Evolutionary conservation across 2,797 vertebrate species (phyloP), one percentile per base, ranked within the genome.

Genomic region (Urophycis tenuis): DNA sequence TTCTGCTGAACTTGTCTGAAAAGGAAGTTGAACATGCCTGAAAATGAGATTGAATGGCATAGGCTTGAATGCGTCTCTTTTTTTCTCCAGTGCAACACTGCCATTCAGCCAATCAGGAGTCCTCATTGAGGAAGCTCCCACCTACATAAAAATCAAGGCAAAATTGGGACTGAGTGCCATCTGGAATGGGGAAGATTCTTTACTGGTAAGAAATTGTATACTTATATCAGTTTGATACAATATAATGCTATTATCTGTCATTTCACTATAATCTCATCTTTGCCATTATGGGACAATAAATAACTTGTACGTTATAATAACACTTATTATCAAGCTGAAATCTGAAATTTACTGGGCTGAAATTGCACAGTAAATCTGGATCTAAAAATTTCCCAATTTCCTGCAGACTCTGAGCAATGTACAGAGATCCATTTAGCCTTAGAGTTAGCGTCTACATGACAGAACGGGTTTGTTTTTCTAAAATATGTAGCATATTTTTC

Each of bases 181-280:
- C 80, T 97, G 95, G 95, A 95, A 95, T 71, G 75, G 84, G 76
- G 85, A 94, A 0, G 94, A 94, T 79, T 92, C 93, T 49, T 91
- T 97, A 4, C 79, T 93, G 93, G 96, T 97, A 90, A 83, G 90
- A 36, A 34, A 17, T 22, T 12, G 4, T 19, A 67, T 67, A 67
- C 9, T 60, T n/a, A 60, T 9, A n/a, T n/a, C 22, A 60, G 25
- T 19, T 7, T 60, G 53, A 60, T n/a, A n/a, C 53, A 25, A 25
- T 60, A 60, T n/a, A n/a, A n/a, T 60, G 22, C n/a, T 25, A 60
- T 22, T 25, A 25, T 60, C 53, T 22, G 22, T 19, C 7, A 8
- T 41, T 12, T 4, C 39, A 8, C 39, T 41, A 11, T 41, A 41
- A 8, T 41, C 39, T 41, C 39, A 41, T 41, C n/a, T 9, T 25